Evolutionary conservation across 1,140 invertebrate species (phyloP), one percentile per base, ranked within the genome.

Genomic region (Drosophila kohkoa): DNA sequence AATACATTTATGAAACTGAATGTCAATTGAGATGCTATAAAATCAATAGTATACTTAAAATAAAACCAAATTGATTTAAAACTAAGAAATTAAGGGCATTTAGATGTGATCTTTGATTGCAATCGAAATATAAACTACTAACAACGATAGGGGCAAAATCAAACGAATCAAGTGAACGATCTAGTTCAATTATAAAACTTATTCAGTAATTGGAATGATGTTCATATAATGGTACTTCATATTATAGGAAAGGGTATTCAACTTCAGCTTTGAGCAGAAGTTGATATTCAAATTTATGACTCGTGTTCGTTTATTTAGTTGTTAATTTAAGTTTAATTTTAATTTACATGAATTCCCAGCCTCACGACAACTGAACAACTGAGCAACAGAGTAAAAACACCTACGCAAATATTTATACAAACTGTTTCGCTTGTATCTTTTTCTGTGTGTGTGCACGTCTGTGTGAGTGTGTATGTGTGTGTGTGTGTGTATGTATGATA

Each of bases 351-450:
- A 74, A 67, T 52, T 70, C 80, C 28, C 71, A 64, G 16, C 46
- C 52, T 60, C 54, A 48, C 72, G 54, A 66, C 71, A 66, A 43
- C 65, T 62, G 35, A 32, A 62, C 67, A 59, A 59, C 48, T 45
- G 68, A 68, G 48, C 48, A 41, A 59, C 48, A 65, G 52, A 20
- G 52, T 52, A 28, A 52, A 77, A 77, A 65, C 78, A 83, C 83
- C 85, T 89, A 88, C 83, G 85, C 74, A 81, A 83, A 88, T 81
- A 81, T 89, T 88, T 88, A 73, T 63, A 49, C 72, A 87, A 83
- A 79, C 65, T 52, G 62, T 46, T 60, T 55, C 20, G 41, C 55
- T 35, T 45, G 25, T 54, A 60, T 20, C 46, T 13, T n/a, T 25
- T 15, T 15, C 65, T 35, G n/a, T 48, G 5, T 11, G 10, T 66